A percentile compares a stretch with the other conserved stretches of the same genome.
Evolutionary conservation across 2,888 invertebrate genomes (phyloP).

Genomic region (Trichacis sp.): DNA sequence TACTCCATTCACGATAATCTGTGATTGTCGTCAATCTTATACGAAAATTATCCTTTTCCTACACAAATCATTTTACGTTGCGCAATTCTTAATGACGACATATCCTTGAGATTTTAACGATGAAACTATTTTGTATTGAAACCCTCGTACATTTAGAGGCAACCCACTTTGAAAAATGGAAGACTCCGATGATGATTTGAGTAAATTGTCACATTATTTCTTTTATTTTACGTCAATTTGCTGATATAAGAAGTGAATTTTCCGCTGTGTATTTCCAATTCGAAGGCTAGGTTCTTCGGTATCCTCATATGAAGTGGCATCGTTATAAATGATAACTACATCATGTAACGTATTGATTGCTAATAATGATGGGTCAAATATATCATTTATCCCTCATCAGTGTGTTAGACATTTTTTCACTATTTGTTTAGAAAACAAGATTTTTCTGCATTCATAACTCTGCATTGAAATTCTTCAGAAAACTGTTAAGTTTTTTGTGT

Average conservation of each 20-base stretch:
- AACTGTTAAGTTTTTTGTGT: too few relatives aligned
- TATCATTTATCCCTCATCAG: conserved; percentile 2
- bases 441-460: too few relatives aligned
- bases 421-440: background rate
- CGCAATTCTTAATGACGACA: conserved; percentile 14
- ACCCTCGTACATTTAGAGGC: too few relatives aligned
- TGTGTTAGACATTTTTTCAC: background rate
- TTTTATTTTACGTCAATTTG: too few relatives aligned
- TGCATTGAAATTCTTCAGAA: too few relatives aligned
- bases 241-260: too few relatives aligned
- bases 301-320: conserved; percentile 23
- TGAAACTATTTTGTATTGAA: too few relatives aligned
- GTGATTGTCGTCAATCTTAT: conserved; percentile 25
- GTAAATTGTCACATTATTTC: too few relatives aligned
- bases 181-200: too few relatives aligned
- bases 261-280: too few relatives aligned
- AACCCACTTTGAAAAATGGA: too few relatives aligned
- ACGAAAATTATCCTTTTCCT: conserved; percentile 37
- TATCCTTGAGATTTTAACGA: background rate
- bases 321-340: conserved; percentile 35
- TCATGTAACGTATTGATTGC: conserved; percentile 21
- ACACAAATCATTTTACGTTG: conserved; percentile 33
- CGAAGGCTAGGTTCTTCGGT: conserved; percentile 28
- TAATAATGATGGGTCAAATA: conserved; percentile 16
- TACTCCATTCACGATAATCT: conserved; percentile 26